phyloP scores from a whole-genome alignment of 2,797 vertebrate genomes.

The Jordanella pulchra region DNA sequence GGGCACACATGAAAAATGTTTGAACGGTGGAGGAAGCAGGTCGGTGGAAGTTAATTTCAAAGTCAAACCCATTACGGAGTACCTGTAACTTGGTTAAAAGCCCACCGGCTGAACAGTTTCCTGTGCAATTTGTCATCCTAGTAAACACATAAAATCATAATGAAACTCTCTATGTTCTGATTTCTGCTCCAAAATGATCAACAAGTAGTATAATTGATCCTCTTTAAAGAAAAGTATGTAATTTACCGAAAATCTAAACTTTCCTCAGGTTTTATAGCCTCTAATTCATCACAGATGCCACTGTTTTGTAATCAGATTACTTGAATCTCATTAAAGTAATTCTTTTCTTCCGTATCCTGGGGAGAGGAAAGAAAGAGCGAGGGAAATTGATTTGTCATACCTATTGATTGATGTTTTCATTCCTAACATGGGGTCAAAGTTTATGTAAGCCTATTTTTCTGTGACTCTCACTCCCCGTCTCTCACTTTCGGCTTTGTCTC shows the following conservation, averaged over 20 bases:
- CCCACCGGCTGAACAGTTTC: constrained; percentile 40
- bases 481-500: constrained; percentile 20
- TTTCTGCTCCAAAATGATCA: constrained; percentile 4
- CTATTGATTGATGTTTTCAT: constrained; percentile 72
- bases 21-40: constrained; percentile 21
- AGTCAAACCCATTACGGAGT: constrained; percentile 63
- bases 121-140: constrained; percentile 8
- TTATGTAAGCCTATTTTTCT: constrained; percentile 60
- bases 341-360: constrained; percentile 54
- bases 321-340: constrained; percentile 63
- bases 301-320: constrained; percentile 70
- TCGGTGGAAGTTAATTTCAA: constrained; percentile 59
- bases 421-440: constrained; percentile 71
- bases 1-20: constrained; percentile 37
- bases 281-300: constrained; percentile 57
- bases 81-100: constrained; percentile 47
- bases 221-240: background rate
- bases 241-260: constrained; percentile 19
- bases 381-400: constrained; percentile 71
- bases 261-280: constrained; percentile 29
- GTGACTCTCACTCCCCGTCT: constrained; percentile 23
- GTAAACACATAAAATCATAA: constrained; percentile 1
- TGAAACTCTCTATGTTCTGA: background rate
- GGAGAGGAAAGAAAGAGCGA: constrained; percentile 45
- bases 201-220: constrained; percentile 5